These are phyloP conservation scores for Camelus dromedarius DNA, from an alignment of 2,113 vertebrate genomes.

Conservation along the genomic window DNA sequence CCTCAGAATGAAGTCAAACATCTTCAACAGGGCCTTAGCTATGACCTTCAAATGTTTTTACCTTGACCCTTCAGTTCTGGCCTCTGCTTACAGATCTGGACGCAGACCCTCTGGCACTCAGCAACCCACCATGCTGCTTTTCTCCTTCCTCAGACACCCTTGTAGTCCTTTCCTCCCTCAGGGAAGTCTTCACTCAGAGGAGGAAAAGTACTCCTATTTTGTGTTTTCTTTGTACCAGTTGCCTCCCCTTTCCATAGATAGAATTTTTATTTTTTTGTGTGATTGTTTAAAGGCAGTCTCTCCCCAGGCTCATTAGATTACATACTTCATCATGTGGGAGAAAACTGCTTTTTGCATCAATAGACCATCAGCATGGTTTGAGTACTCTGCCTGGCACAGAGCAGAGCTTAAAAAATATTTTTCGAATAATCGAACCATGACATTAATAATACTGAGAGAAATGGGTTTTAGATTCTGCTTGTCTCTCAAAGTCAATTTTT, in stretches of 20 bases:
- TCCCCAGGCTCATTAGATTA: not conserved
- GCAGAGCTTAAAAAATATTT: not conserved
- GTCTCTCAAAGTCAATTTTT: constrained; percentile 13
- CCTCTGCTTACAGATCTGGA: not conserved
- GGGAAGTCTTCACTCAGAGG: not conserved
- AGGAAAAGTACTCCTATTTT: not conserved
- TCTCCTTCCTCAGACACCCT: not conserved
- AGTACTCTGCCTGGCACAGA: not conserved
- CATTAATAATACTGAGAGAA: constrained; percentile 15
- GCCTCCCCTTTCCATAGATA: not conserved
- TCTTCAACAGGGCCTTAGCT: constrained; percentile 59
- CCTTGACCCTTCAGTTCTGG: not conserved
- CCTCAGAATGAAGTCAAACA: constrained; percentile 72
- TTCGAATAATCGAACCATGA: not conserved
- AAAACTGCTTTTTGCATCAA: not conserved
- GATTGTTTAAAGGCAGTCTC: not conserved
- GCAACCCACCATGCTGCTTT: not conserved
- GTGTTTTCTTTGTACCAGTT: not conserved
- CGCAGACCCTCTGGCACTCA: not conserved
- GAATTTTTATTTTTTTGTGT: not conserved
- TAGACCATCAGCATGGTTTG: not conserved
- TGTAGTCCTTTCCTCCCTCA: not conserved
- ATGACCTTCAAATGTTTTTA: constrained; percentile 62
- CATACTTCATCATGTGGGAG: not conserved
- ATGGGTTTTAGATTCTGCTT: not conserved